phyloP scores from a whole-genome alignment of 1,140 invertebrate species.

The Microvelia longipes region DNA sequence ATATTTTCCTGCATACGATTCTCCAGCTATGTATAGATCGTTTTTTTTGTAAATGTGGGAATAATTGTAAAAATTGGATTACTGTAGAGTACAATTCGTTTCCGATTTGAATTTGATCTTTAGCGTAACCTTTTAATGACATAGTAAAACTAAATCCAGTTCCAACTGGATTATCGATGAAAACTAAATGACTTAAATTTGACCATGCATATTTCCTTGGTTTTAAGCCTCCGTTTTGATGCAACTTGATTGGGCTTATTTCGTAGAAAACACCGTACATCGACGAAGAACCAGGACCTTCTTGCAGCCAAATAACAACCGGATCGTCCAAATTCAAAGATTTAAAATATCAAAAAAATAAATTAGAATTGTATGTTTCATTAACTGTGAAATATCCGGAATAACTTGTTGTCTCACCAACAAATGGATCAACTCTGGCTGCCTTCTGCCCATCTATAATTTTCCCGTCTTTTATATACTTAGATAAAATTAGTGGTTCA shows the following conservation, averaged over 20 bases:
- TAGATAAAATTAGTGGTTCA: neutral
- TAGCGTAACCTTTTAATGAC: slow-evolving; percentile 44
- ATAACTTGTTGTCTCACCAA: neutral
- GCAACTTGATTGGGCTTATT: slow-evolving; percentile 33
- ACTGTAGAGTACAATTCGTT: slow-evolving; percentile 14
- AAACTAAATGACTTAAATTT: slow-evolving; percentile 39
- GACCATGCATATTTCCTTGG: slow-evolving; percentile 57
- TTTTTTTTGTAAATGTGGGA: slow-evolving; percentile 44
- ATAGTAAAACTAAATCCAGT: slow-evolving; percentile 32
- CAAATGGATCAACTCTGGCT: neutral
- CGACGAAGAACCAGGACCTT: slow-evolving; percentile 52
- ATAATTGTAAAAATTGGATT: slow-evolving; percentile 52
- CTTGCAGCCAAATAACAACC: slow-evolving; percentile 60
- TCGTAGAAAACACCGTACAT: slow-evolving; percentile 60
- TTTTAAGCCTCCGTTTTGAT: slow-evolving; percentile 37
- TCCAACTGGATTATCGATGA: slow-evolving; percentile 28
- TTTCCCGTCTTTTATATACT: neutral
- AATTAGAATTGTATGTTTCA: slow-evolving; percentile 30
- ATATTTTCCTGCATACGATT: slow-evolving; percentile 70
- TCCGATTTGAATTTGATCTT: slow-evolving; percentile 40
- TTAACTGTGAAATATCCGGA: slow-evolving; percentile 13
- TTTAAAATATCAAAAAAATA: slow-evolving; percentile 68
- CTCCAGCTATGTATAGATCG: slow-evolving; percentile 64
- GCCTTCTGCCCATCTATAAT: neutral
- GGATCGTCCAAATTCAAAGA: slow-evolving; percentile 38